Percentiles rank a stretch among this genome's conserved stretches.
Evolutionary conservation across 1,140 invertebrate species (phyloP).

Genomic region (Heterodera schachtii): DNA sequence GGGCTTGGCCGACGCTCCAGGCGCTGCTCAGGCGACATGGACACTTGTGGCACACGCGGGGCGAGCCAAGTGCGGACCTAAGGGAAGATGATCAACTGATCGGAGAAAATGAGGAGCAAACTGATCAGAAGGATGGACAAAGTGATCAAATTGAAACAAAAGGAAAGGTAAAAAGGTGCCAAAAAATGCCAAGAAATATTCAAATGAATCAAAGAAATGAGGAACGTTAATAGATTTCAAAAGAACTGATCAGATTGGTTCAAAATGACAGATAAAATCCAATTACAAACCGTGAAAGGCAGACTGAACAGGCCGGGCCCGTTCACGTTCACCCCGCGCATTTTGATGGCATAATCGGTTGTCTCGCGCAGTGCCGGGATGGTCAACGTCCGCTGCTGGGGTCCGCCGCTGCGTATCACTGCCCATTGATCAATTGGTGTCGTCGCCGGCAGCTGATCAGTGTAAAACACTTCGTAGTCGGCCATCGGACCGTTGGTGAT

Average conservation of each 20-base stretch:
- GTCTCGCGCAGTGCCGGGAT: conserved; percentile 52
- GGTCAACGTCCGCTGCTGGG: conserved; percentile 45
- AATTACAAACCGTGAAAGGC: conserved; percentile 48
- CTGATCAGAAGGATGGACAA: background rate
- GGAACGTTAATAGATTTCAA: too few relatives aligned
- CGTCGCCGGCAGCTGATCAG: conserved; percentile 52
- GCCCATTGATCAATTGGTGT: conserved; percentile 60
- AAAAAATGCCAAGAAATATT: too few relatives aligned
- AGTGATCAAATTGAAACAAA: background rate
- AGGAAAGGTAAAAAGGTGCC: too few relatives aligned
- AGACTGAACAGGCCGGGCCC: conserved; percentile 56
- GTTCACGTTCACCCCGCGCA: conserved; percentile 57
- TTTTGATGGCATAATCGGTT: conserved; percentile 57
- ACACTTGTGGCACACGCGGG: conserved; percentile 5
- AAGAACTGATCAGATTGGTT: too few relatives aligned
- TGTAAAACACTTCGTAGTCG: conserved; percentile 64
- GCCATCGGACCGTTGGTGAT: conserved; percentile 63
- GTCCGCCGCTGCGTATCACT: conserved; percentile 44
- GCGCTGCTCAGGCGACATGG: conserved; percentile 1
- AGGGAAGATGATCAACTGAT: background rate
- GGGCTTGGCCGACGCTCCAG: conserved; percentile 51
- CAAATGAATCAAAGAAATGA: too few relatives aligned
- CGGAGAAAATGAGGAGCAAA: too few relatives aligned
- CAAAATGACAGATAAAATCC: too few relatives aligned
- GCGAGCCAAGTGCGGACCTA: conserved; percentile 22